phyloP scores from a whole-genome alignment of 2,888 invertebrate species.

The Acleris sparsana region DNA sequence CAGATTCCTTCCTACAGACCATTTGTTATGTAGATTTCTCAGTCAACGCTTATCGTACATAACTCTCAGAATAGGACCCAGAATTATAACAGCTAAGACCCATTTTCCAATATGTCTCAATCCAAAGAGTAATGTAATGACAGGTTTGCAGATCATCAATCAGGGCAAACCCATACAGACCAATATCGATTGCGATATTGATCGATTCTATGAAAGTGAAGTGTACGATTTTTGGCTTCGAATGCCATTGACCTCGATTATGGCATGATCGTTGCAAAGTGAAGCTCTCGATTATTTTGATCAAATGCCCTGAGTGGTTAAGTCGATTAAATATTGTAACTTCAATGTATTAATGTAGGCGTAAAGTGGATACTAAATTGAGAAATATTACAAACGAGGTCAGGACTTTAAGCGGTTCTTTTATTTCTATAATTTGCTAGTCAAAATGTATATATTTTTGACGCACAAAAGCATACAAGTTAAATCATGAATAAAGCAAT shows the following conservation, averaged over 20 bases:
- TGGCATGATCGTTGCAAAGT: slow-evolving; percentile 18
- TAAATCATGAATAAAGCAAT: too few species aligned
- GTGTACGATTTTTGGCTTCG: slow-evolving; percentile 26
- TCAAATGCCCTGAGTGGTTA: slow-evolving; percentile 20
- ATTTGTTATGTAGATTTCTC: too few species aligned
- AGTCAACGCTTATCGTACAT: not conserved
- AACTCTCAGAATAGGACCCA: not conserved
- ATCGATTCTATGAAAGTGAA: slow-evolving; percentile 23
- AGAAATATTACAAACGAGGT: slow-evolving; percentile 1
- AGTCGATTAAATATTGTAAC: slow-evolving; percentile 18
- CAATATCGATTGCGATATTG: slow-evolving; percentile 23
- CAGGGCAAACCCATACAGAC: slow-evolving; percentile 15
- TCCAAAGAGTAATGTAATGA: slow-evolving; percentile 12
- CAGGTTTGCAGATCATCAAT: slow-evolving; percentile 16
- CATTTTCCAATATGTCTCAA: not conserved
- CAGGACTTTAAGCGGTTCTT: not conserved
- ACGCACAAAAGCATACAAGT: not conserved
- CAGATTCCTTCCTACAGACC: not conserved
- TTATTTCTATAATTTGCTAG: not conserved
- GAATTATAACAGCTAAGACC: not conserved
- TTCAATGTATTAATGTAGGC: slow-evolving; percentile 2
- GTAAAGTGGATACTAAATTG: slow-evolving; percentile 6
- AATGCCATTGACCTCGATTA: slow-evolving; percentile 28
- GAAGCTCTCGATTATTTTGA: slow-evolving; percentile 19
- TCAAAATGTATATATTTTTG: not conserved